Conservation (phyloP, 2,888 invertebrate genomes). For the Horisme vitalbata region DNA sequence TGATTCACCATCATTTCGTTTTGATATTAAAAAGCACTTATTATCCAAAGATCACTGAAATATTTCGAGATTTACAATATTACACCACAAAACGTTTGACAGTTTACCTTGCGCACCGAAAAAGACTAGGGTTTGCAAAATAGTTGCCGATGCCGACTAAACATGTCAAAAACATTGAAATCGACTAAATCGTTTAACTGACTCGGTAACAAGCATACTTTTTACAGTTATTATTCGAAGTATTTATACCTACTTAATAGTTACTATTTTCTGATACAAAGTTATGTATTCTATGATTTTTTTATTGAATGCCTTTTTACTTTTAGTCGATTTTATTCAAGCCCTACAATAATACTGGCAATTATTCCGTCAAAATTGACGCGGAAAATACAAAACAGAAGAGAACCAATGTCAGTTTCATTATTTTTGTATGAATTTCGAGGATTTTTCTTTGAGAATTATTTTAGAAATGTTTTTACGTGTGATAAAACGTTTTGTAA, state of each 20-base stretch:
- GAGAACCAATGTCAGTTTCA: constrained; percentile 37
- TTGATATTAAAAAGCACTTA: constrained; percentile 37
- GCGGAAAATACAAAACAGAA: constrained; percentile 53
- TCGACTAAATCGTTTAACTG: constrained; percentile 14
- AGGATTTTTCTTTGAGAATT: constrained; percentile 39
- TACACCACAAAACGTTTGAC: constrained; percentile 64
- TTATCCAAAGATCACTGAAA: constrained; percentile 54
- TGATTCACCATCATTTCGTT: constrained; percentile 42
- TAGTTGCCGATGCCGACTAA: constrained; percentile 38
- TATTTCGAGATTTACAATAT: constrained; percentile 64
- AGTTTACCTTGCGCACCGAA: constrained; percentile 80
- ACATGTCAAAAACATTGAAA: constrained; percentile 1
- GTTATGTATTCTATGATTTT: too few relatives aligned
- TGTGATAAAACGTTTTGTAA: constrained; percentile 2
- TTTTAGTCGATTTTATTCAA: constrained; percentile 6
- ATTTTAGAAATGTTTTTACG: constrained; percentile 50
- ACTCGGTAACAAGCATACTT: too few relatives aligned
- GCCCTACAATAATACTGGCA: constrained; percentile 31
- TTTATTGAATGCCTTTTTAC: too few relatives aligned
- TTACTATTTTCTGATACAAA: too few relatives aligned
- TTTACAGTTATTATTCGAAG: too few relatives aligned
- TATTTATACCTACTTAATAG: too few relatives aligned
- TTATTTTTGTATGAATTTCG: constrained; percentile 32
- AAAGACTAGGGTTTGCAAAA: constrained; percentile 61
- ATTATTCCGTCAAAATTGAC: constrained; percentile 19